Percentiles rank a stretch among this genome's conserved stretches.
These are phyloP conservation scores for Leptobrachium leishanense DNA, from an alignment of 2,113 vertebrate species.

Conservation along the genomic window DNA sequence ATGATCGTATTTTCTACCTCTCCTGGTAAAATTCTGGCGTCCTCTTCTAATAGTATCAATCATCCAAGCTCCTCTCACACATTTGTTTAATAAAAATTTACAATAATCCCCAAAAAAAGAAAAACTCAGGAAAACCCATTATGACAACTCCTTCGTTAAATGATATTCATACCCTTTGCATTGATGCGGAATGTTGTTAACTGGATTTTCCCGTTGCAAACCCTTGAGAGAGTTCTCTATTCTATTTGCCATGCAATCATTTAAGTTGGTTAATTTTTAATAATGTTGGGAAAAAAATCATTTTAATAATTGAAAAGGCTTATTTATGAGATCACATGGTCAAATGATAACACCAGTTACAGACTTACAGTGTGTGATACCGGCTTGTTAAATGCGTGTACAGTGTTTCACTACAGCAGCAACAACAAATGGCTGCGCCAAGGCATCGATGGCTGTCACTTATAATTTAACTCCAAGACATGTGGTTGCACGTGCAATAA, in stretches of 20 bases:
- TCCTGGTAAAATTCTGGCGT: too few relatives aligned
- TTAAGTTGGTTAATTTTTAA: conserved; percentile 80
- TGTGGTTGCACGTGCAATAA: not conserved
- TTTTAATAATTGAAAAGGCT: conserved; percentile 79
- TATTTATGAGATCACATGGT: conserved; percentile 73
- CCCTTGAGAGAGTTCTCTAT: conserved; percentile 46
- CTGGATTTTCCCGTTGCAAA: conserved; percentile 8
- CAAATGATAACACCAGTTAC: conserved; percentile 71
- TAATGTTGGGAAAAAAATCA: conserved; percentile 78
- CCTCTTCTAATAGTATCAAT: too few relatives aligned
- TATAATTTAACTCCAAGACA: conserved; percentile 11
- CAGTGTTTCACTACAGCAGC: not conserved
- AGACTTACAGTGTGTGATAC: conserved; percentile 66
- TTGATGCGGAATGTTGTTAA: not conserved
- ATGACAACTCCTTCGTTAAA: too few relatives aligned
- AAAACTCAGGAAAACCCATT: too few relatives aligned
- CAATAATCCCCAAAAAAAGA: too few relatives aligned
- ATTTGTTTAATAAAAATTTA: too few relatives aligned
- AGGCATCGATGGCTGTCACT: not conserved
- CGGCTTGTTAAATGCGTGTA: conserved; percentile 50
- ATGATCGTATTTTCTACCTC: too few relatives aligned
- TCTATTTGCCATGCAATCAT: conserved; percentile 73
- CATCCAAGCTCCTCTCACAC: too few relatives aligned
- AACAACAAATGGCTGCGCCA: not conserved
- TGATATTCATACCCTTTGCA: too few relatives aligned